A percentile compares a stretch with the other conserved stretches of the same genome.
Evolutionary conservation across 2,888 invertebrate genomes (phyloP).

Genomic region (Lasiommata megera): DNA sequence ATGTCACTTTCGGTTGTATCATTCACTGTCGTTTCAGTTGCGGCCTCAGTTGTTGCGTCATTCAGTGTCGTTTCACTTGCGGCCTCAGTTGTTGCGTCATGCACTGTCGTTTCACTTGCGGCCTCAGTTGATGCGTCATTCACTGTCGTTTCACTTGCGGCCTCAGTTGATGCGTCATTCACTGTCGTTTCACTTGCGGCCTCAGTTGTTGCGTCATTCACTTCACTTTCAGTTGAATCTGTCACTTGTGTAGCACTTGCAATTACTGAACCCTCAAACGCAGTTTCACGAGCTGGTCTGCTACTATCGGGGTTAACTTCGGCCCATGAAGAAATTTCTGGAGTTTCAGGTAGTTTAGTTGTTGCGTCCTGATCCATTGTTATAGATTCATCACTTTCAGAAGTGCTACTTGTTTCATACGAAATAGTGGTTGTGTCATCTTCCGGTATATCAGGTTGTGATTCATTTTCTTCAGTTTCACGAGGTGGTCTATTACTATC

Average conservation of each 20-base stretch:
- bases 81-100: no score
- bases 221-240: background rate
- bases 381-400: background rate
- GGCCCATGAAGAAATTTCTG: background rate
- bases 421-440: slow-evolving; percentile 1
- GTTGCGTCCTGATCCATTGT: background rate
- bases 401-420: background rate
- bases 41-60: no score
- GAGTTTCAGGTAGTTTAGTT: slow-evolving; percentile 1
- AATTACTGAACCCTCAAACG: background rate
- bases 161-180: no score
- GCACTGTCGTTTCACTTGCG: slow-evolving; percentile 20
- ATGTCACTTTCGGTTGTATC: slow-evolving; percentile 14
- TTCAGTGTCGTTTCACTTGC: slow-evolving; percentile 19
- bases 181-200: no score
- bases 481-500: slow-evolving; percentile 27
- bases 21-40: slow-evolving; percentile 20
- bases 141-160: slow-evolving; percentile 19
- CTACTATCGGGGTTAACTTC: background rate
- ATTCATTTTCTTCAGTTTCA: slow-evolving; percentile 15
- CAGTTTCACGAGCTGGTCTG: slow-evolving; percentile 15
- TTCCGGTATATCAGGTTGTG: background rate
- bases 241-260: slow-evolving; percentile 9
- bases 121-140: background rate
- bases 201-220: no score